Conservation (phyloP, 2,113 vertebrate species). For the Ornithorhynchus anatinus region DNA sequence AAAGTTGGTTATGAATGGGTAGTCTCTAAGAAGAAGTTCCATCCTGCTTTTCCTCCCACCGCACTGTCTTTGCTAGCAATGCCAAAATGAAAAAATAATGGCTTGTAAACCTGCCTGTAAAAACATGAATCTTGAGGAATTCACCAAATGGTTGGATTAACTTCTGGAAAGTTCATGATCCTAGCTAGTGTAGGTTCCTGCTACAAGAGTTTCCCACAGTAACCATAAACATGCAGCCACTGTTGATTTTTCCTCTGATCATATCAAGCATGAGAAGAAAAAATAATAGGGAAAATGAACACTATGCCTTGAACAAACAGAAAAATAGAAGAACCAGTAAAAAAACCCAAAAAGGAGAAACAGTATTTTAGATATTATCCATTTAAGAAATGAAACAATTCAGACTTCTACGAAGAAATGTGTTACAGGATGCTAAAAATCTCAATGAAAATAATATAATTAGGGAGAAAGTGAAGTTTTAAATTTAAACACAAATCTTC, state of each 20-base stretch:
- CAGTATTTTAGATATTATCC: not conserved
- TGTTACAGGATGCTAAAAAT: constrained; percentile 33
- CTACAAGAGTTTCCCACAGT: not conserved
- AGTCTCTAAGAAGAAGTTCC: too few species aligned
- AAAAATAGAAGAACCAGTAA: not conserved
- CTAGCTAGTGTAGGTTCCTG: not conserved
- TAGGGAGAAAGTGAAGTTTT: not conserved
- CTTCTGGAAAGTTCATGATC: not conserved
- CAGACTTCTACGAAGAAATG: constrained; percentile 36
- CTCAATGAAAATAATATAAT: constrained; percentile 25
- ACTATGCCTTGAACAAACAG: constrained; percentile 4
- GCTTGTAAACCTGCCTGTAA: too few species aligned
- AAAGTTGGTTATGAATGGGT: too few species aligned
- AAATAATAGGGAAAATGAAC: not conserved
- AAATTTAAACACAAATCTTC: constrained; percentile 31
- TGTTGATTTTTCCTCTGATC: too few species aligned
- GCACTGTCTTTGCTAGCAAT: too few species aligned
- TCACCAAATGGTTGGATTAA: too few species aligned
- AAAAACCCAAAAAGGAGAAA: constrained; percentile 17
- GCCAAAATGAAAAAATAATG: too few species aligned
- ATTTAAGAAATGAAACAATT: constrained; percentile 36
- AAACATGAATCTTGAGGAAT: too few species aligned
- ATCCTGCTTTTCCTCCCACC: too few species aligned
- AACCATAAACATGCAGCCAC: constrained; percentile 4
- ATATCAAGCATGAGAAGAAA: not conserved